Conservation (phyloP, 2,797 vertebrate species). For the Sarcophilus harrisii region DNA sequence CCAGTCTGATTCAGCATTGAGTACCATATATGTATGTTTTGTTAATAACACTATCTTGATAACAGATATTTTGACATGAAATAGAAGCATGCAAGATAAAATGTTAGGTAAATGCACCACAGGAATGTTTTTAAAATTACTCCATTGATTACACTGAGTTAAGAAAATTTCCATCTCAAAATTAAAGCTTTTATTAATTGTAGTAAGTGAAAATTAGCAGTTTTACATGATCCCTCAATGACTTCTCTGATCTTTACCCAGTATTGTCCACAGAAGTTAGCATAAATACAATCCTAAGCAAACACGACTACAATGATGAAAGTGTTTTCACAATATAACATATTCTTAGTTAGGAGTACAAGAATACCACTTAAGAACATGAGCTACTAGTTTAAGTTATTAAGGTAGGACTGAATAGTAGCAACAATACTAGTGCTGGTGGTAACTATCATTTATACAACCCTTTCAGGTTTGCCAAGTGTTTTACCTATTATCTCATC, state of each 20-base stretch:
- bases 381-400: background rate
- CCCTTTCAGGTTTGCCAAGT: background rate
- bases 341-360: background rate
- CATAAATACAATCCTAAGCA: background rate
- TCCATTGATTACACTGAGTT: background rate
- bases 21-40: conserved; percentile 49
- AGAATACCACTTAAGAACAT: background rate
- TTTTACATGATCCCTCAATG: background rate
- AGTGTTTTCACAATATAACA: background rate
- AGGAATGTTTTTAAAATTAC: conserved; percentile 62
- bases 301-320: background rate
- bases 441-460: background rate
- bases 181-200: conserved; percentile 7
- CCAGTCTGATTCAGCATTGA: conserved; percentile 87
- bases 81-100: conserved; percentile 2
- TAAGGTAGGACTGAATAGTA: background rate
- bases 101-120: conserved; percentile 1
- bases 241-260: background rate
- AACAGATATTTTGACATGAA: conserved; percentile 28
- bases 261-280: background rate
- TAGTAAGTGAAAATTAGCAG: background rate
- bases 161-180: conserved; percentile 17
- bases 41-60: conserved; percentile 38
- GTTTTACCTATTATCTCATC: background rate
- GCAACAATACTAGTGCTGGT: background rate